phyloP scores from a whole-genome alignment of 2,797 vertebrate species.

The Oophaga sylvatica region DNA sequence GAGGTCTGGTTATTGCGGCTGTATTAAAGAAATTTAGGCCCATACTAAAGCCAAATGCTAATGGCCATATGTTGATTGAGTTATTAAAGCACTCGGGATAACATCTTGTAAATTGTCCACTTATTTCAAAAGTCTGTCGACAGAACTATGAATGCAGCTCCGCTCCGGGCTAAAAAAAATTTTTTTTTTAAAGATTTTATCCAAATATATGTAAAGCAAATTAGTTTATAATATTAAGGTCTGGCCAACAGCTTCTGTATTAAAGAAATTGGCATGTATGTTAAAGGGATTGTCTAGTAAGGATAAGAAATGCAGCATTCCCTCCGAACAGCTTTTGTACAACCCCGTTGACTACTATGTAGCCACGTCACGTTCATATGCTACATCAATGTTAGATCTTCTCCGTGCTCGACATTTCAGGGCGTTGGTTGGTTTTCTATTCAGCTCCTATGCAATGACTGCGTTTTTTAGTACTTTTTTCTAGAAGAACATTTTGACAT shows the following conservation, averaged over 20 bases:
- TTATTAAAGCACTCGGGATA: no score
- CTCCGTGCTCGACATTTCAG: not conserved
- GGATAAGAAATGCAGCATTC: not conserved
- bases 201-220: no score
- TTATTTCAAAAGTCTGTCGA: no score
- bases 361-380: not conserved
- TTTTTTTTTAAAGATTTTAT: no score
- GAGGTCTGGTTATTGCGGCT: no score
- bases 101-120: no score
- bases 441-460: not conserved
- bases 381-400: not conserved
- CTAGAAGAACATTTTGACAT: not conserved
- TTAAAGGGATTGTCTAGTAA: not conserved
- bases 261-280: no score
- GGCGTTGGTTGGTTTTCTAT: not conserved
- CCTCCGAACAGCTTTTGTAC: not conserved
- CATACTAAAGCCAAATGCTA: no score
- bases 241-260: no score
- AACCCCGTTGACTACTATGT: not conserved
- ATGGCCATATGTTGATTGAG: no score
- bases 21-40: no score
- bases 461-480: slow-evolving; percentile 5
- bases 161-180: not conserved
- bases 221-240: no score
- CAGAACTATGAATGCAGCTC: not conserved